Conservation (phyloP, 2,797 vertebrate species). For the Sebastes dallii region DNA sequence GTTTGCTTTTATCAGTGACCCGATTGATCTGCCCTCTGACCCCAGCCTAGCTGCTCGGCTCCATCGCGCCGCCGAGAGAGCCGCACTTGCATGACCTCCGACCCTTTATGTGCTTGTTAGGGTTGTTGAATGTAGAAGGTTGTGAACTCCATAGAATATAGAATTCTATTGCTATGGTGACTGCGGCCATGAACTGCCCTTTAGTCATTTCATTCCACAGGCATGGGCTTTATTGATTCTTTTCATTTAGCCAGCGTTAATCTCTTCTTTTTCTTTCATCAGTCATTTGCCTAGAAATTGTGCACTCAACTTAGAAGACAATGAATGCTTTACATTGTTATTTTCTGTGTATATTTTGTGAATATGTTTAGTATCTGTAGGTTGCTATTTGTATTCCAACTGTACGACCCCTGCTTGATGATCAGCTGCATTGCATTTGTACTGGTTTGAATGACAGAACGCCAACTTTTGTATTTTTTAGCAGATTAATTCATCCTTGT, state of each 20-base stretch:
- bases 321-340: conserved; percentile 50
- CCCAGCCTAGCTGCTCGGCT: conserved; percentile 29
- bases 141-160: conserved; percentile 48
- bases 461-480: conserved; percentile 42
- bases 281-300: conserved; percentile 28
- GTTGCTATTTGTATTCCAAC: conserved; percentile 50
- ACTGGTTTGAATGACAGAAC: conserved; percentile 30
- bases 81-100: conserved; percentile 60
- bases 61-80: conserved; percentile 10
- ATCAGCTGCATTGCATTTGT: conserved; percentile 30
- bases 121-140: conserved; percentile 68
- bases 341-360: conserved; percentile 63
- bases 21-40: conserved; percentile 38
- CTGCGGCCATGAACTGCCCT: conserved; percentile 30
- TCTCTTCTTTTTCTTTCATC: neutral
- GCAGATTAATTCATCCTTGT: conserved; percentile 17
- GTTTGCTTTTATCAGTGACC: conserved; percentile 42
- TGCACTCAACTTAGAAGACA: conserved; percentile 45
- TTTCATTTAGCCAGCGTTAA: conserved; percentile 17
- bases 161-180: conserved; percentile 39
- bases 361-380: conserved; percentile 49
- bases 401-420: conserved; percentile 47
- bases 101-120: conserved; percentile 60
- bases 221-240: conserved; percentile 44
- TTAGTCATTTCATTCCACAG: conserved; percentile 18